Evolutionary conservation across 2,888 invertebrate species (phyloP).

Genomic region (Acanthosoma haemorrhoidale): DNA sequence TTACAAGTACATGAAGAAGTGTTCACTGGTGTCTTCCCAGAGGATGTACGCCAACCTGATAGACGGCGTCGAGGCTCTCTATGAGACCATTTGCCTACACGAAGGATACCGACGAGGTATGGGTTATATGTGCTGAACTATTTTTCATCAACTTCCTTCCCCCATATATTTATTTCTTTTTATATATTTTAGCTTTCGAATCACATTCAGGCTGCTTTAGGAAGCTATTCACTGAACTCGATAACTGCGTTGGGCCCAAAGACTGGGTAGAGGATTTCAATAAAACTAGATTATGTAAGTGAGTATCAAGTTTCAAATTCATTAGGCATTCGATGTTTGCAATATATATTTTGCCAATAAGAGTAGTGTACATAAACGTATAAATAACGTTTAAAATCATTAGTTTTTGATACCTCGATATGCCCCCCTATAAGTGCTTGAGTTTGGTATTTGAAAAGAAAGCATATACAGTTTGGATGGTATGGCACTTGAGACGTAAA

Average conservation of each 20-base stretch:
- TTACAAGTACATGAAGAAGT: neutral
- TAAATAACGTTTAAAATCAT: too few species aligned
- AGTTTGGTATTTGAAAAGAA: too few species aligned
- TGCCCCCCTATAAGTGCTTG: too few species aligned
- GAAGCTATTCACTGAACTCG: constrained; percentile 16
- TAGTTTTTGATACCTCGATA: too few species aligned
- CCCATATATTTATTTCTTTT: too few species aligned
- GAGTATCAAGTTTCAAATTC: too few species aligned
- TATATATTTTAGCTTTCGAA: constrained; percentile 14
- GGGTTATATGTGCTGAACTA: neutral
- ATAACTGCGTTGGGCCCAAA: constrained; percentile 19
- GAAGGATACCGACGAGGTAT: neutral
- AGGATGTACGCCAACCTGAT: constrained; percentile 14
- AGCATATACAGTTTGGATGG: too few species aligned
- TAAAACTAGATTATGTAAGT: constrained; percentile 23
- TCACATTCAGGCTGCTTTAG: constrained; percentile 3
- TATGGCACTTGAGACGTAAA: too few species aligned
- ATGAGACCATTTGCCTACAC: neutral
- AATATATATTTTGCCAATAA: too few species aligned
- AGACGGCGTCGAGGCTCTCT: neutral
- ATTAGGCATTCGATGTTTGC: too few species aligned
- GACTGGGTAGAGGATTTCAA: constrained; percentile 20
- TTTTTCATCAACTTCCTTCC: too few species aligned
- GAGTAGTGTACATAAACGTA: too few species aligned
- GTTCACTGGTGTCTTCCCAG: neutral